Evolutionary conservation across 2,888 invertebrate genomes (phyloP).

Genomic region (Entomobrya proxima): DNA sequence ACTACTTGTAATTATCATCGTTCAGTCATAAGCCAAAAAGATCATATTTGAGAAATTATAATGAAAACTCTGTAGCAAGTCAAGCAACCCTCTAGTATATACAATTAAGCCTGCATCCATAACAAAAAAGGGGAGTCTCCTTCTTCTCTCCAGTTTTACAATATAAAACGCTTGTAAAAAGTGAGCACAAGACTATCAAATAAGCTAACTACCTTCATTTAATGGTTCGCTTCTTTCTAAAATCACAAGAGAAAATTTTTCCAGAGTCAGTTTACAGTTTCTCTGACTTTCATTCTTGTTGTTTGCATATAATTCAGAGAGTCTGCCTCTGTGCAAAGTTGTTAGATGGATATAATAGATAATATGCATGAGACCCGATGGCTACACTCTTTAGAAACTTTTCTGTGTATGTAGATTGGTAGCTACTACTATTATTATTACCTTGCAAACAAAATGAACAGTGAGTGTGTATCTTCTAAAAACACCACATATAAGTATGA

Average conservation of each 20-base stretch:
- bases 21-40: too few relatives aligned
- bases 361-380: conserved; percentile 28
- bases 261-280: conserved; percentile 35
- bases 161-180: conserved; percentile 51
- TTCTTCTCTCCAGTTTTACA: conserved; percentile 48
- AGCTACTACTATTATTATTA: not conserved
- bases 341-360: conserved; percentile 5
- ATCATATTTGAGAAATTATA: too few relatives aligned
- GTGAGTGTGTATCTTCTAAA: not conserved
- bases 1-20: too few relatives aligned
- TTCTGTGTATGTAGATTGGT: not conserved
- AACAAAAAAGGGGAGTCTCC: conserved; percentile 4
- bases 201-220: conserved; percentile 66
- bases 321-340: not conserved
- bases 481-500: conserved; percentile 12
- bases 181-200: conserved; percentile 55
- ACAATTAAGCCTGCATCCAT: not conserved
- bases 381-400: conserved; percentile 34
- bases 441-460: not conserved
- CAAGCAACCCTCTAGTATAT: too few relatives aligned
- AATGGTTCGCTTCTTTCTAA: conserved; percentile 62
- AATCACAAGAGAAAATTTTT: conserved; percentile 34
- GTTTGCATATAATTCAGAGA: not conserved
- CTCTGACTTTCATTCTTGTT: not conserved
- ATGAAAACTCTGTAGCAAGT: too few relatives aligned